Percentiles rank a stretch among this genome's conserved stretches.
Conservation (phyloP, 2,888 invertebrate species). For the Cheilosia vulpina region DNA sequence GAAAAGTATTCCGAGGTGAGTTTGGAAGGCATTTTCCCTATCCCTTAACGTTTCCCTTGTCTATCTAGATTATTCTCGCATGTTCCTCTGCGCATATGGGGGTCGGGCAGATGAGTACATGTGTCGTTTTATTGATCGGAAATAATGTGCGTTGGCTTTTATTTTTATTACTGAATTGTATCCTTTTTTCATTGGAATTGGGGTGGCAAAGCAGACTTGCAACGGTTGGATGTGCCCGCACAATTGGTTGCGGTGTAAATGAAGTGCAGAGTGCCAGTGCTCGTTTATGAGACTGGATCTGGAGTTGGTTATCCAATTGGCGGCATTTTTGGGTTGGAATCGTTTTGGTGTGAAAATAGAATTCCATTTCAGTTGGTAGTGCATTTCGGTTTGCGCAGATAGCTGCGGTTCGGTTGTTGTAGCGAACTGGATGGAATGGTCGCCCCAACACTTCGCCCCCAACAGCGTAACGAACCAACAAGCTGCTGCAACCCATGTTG, state of each 20-base stretch:
- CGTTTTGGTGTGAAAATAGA: conserved; percentile 33
- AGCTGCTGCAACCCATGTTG: too few relatives aligned
- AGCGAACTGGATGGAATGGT: too few relatives aligned
- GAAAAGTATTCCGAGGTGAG: conserved; percentile 91
- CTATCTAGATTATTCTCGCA: conserved; percentile 12
- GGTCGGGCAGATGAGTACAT: neutral
- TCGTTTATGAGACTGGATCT: conserved; percentile 37
- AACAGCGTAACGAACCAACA: too few relatives aligned
- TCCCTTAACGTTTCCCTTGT: conserved; percentile 16
- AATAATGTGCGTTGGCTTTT: conserved; percentile 25
- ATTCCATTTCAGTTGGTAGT: conserved; percentile 27
- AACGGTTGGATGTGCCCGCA: conserved; percentile 1
- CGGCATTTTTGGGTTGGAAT: conserved; percentile 40
- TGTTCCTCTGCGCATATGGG: conserved; percentile 5
- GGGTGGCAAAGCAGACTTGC: conserved; percentile 53
- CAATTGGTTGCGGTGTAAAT: conserved; percentile 24
- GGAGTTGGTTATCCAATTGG: conserved; percentile 10
- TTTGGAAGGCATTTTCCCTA: conserved; percentile 67
- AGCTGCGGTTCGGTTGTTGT: too few relatives aligned
- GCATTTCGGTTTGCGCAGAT: conserved; percentile 10
- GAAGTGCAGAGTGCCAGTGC: conserved; percentile 26
- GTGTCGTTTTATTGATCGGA: conserved; percentile 39
- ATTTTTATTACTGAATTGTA: conserved; percentile 38
- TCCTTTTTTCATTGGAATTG: conserved; percentile 44
- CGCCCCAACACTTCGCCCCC: too few relatives aligned